These are phyloP conservation scores for Marmota monax DNA, from an alignment of 2,113 vertebrate species.

Conservation along the genomic window DNA sequence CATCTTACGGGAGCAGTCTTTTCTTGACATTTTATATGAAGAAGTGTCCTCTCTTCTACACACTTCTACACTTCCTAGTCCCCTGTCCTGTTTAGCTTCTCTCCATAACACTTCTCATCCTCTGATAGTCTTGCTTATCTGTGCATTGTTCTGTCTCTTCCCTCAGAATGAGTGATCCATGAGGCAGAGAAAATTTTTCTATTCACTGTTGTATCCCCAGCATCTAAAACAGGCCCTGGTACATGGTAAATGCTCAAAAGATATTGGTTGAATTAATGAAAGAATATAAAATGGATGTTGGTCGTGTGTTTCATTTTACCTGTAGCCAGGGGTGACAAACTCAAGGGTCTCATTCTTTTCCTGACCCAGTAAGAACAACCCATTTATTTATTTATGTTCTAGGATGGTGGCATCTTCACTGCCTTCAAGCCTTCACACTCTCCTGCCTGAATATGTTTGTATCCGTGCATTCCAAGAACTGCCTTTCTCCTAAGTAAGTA, in stretches of 20 bases:
- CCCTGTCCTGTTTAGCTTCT: background rate
- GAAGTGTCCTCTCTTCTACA: background rate
- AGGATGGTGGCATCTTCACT: too few species aligned
- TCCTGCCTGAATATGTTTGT: background rate
- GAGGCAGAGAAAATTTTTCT: background rate
- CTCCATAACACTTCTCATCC: background rate
- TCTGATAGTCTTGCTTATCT: background rate
- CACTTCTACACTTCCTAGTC: background rate
- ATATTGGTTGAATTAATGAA: background rate
- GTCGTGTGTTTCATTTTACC: background rate
- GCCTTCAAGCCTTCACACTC: background rate
- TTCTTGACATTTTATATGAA: background rate
- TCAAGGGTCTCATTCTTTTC: background rate
- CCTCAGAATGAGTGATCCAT: background rate
- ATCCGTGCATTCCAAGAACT: background rate
- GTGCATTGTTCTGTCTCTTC: background rate
- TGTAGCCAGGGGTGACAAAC: background rate
- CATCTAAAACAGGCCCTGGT: background rate
- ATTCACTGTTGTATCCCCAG: background rate
- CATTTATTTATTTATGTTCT: background rate
- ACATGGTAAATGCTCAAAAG: background rate
- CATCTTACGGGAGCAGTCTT: background rate
- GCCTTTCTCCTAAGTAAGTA: background rate
- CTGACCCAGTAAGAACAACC: background rate
- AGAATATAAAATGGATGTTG: background rate